A percentile compares a stretch with the other conserved stretches of the same genome.
phyloP scores from a whole-genome alignment of 2,113 vertebrate species.

The Stomatorhinus ivindoensis region DNA sequence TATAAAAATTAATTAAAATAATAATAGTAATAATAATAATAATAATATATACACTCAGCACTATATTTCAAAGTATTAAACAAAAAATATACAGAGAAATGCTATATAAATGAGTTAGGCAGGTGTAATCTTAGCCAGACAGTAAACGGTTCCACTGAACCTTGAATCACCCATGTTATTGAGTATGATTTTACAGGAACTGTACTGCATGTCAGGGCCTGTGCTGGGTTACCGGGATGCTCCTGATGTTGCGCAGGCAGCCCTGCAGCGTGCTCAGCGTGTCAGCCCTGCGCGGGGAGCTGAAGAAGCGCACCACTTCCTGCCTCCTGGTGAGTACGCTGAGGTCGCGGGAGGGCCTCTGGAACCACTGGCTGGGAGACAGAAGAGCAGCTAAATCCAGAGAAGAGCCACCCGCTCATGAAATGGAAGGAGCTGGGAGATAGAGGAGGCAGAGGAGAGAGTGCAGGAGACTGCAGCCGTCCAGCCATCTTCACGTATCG shows the following conservation, averaged over 20 bases:
- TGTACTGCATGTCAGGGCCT: background rate
- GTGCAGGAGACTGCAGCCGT: background rate
- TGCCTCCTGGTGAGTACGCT: constrained; percentile 73
- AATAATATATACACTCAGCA: background rate
- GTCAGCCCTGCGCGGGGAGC: constrained; percentile 74
- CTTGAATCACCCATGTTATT: background rate
- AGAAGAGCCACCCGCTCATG: background rate
- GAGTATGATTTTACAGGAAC: background rate
- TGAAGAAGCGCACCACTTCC: constrained; percentile 86
- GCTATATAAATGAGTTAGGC: background rate
- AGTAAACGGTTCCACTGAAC: background rate
- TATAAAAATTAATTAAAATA: background rate
- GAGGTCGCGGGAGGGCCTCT: constrained; percentile 73
- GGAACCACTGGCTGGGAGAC: constrained; percentile 75
- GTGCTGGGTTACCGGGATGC: constrained; percentile 67
- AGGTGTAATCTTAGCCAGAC: background rate
- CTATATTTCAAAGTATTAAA: background rate
- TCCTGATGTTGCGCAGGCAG: constrained; percentile 81
- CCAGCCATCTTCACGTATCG: background rate
- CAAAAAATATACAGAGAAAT: background rate
- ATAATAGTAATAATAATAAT: too few species aligned
- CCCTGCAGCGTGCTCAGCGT: constrained; percentile 70
- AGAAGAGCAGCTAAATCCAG: background rate
- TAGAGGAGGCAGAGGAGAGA: background rate
- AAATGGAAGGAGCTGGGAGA: background rate